These are phyloP conservation scores for Eudasyphora cyanicolor DNA, from an alignment of 2,888 invertebrate species.

Conservation along the genomic window DNA sequence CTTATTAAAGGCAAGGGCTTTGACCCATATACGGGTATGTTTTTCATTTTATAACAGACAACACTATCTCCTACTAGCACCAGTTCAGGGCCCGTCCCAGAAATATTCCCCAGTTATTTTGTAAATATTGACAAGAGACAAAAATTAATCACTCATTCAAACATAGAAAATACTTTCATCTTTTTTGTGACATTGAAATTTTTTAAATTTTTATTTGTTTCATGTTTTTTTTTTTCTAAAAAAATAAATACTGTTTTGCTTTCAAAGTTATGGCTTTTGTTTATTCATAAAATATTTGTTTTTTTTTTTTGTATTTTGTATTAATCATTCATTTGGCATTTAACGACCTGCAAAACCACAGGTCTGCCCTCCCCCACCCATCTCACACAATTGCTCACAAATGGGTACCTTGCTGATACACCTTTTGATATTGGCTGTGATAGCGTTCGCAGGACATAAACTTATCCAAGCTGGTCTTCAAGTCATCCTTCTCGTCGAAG, in stretches of 20 bases:
- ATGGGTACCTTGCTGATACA: constrained; percentile 48
- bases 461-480: constrained; percentile 70
- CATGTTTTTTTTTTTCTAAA: not conserved
- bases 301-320: not conserved
- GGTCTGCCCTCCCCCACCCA: not conserved
- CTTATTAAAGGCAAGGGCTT: too few species aligned
- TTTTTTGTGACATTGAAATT: not conserved
- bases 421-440: constrained; percentile 67
- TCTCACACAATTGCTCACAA: constrained; percentile 38
- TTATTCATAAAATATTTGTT: not conserved
- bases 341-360: not conserved
- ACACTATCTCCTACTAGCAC: too few species aligned
- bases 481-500: constrained; percentile 62
- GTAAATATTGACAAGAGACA: too few species aligned
- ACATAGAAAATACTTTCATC: not conserved
- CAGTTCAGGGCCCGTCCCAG: too few species aligned
- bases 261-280: not conserved
- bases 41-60: too few species aligned
- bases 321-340: not conserved
- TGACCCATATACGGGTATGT: too few species aligned
- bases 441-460: constrained; percentile 74
- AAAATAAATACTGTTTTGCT: not conserved
- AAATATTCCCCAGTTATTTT: too few species aligned
- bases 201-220: not conserved
- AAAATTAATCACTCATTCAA: not conserved